These are phyloP conservation scores for Metridium senile DNA, from an alignment of 92 coral and sea anemone genomes.

Conservation along the genomic window DNA sequence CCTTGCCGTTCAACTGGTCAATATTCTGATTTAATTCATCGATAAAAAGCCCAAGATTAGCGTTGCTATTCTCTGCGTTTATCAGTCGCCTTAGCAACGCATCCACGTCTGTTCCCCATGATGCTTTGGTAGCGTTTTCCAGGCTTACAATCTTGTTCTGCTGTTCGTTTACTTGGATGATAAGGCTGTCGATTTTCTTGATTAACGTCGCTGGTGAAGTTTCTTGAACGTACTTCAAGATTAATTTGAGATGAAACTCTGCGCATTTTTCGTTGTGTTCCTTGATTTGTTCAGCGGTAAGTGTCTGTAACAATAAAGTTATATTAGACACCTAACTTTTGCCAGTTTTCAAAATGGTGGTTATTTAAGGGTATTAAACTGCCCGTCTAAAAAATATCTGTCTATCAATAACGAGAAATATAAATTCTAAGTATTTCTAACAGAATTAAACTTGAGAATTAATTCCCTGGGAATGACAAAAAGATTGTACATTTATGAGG, in stretches of 20 bases:
- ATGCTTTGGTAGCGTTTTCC: conserved; percentile 13
- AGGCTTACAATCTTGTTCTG: not conserved
- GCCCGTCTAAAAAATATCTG: too few species aligned
- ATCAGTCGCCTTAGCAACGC: conserved; percentile 25
- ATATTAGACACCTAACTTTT: too few species aligned
- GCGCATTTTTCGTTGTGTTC: conserved; percentile 21
- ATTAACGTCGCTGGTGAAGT: not conserved
- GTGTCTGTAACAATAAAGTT: conserved; percentile 6
- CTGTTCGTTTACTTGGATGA: conserved; percentile 1
- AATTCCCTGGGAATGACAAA: too few species aligned
- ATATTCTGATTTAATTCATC: conserved; percentile 3
- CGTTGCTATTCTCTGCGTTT: conserved; percentile 29
- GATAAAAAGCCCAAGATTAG: conserved; percentile 6
- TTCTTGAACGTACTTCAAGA: not conserved
- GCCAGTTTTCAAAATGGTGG: not conserved
- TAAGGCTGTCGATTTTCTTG: conserved; percentile 14
- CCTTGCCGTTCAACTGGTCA: not conserved
- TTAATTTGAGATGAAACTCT: conserved; percentile 1
- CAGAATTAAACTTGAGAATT: too few species aligned
- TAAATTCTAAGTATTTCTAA: too few species aligned
- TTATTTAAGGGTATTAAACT: too few species aligned
- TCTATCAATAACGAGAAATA: too few species aligned
- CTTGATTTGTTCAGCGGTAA: conserved; percentile 13
- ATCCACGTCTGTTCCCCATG: conserved; percentile 15
- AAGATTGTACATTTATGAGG: too few species aligned